Evolutionary conservation across 1,140 invertebrate species (phyloP), one percentile per base, ranked within the genome.

Genomic region (Sarcophaga peregrina): DNA sequence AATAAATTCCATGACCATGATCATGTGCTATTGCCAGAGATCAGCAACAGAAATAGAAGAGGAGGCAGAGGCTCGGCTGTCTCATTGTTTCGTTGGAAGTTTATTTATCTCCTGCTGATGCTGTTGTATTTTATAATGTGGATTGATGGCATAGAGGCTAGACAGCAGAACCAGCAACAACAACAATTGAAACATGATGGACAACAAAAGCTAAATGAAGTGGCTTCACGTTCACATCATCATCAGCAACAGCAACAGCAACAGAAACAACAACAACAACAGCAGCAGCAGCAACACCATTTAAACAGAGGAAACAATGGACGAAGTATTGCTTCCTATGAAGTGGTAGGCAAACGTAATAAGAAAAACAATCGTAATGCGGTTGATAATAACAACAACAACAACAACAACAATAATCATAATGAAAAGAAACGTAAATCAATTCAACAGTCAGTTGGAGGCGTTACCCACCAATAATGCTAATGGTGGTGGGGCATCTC

Each of bases 331-430:
- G 52, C 75, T 4, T 8, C 75, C 13, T 78, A 78, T 78, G 75
- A 78, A 52, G 75, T 78, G 3, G n/a, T 68, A 8, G 62, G n/a
- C 0, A 25, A 52, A 8, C 75, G n/a, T 5, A 48, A 78, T 11
- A 78, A 78, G 17, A 78, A 78, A 20, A 8, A 78, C 17, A 78
- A 75, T 45, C 25, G 37, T 50, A 48, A 78, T 48, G 25, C 25
- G 4, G 25, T 37, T 2, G n/a, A 68, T 20, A 68, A 9, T 9
- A 68, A 68, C n/a, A 68, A 20, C n/a, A 86, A 88, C 25, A 85
- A 81, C 25, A 85, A 88, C n/a, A 85, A 81, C 74, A 83, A 84
- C 80, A 20, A 75, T 25, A 13, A 37, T 25, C 17, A 68, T 37
- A 20, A 45, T 37, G 50, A 15, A 74, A 81, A 58, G 45, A 68